Percentiles rank a stretch among this genome's conserved stretches.
Evolutionary conservation across 2,888 invertebrate species (phyloP).

Genomic region (Acleris cristana): DNA sequence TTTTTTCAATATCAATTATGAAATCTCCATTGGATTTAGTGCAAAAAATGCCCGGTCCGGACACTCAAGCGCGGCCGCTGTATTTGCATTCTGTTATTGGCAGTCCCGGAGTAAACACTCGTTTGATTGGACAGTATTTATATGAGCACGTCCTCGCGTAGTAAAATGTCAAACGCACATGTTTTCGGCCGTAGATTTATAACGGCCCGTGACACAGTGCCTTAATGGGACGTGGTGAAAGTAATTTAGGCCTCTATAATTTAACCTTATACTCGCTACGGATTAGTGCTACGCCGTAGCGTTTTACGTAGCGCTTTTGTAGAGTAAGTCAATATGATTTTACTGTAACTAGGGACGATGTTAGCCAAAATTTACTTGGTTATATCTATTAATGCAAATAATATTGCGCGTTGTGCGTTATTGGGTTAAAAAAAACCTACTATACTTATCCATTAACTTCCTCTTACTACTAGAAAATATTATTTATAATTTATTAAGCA

Average conservation of each 20-base stretch:
- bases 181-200: slow-evolving; percentile 36
- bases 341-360: neutral
- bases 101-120: slow-evolving; percentile 71
- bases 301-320: slow-evolving; percentile 16
- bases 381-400: neutral
- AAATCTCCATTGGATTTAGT: too few species aligned
- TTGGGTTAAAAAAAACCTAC: too few species aligned
- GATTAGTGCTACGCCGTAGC: slow-evolving; percentile 30
- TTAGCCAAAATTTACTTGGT: neutral
- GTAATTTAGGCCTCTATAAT: slow-evolving; percentile 37
- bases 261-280: slow-evolving; percentile 34
- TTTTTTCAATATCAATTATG: too few species aligned
- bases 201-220: slow-evolving; percentile 31
- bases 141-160: slow-evolving; percentile 40
- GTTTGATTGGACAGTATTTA: slow-evolving; percentile 68
- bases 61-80: slow-evolving; percentile 49
- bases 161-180: slow-evolving; percentile 37
- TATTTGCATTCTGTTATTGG: slow-evolving; percentile 81
- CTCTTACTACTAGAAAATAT: neutral
- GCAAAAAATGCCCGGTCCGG: slow-evolving; percentile 3
- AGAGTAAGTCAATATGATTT: slow-evolving; percentile 1
- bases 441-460: neutral
- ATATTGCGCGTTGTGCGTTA: too few species aligned
- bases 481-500: neutral
- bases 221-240: slow-evolving; percentile 34